A percentile compares a stretch with the other conserved stretches of the same genome.
Conservation (phyloP, 2,797 vertebrate species). For the Alauda arvensis region DNA sequence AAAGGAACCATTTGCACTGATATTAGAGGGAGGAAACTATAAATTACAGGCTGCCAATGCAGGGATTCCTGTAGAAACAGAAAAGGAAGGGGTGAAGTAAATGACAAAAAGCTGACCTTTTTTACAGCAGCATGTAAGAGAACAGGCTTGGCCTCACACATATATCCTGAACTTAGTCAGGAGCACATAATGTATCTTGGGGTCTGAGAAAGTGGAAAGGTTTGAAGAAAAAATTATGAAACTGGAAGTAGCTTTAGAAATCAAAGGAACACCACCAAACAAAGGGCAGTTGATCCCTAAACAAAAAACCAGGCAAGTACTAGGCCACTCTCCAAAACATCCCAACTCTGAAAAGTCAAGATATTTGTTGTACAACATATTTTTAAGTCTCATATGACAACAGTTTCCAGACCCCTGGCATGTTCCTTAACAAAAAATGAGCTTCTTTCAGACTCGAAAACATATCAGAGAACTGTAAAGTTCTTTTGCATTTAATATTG, state of each 20-base stretch:
- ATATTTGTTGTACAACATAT: neutral
- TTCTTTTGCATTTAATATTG: constrained; percentile 32
- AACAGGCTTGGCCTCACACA: neutral
- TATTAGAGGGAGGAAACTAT: neutral
- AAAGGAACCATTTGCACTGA: neutral
- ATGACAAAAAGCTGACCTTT: neutral
- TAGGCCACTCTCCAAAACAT: neutral
- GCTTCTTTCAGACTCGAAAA: constrained; percentile 47
- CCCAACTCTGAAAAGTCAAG: constrained; percentile 20
- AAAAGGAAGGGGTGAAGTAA: neutral
- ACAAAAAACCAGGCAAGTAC: constrained; percentile 1
- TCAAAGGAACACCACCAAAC: neutral
- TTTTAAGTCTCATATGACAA: constrained; percentile 21
- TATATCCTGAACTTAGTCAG: neutral
- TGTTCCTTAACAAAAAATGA: constrained; percentile 40
- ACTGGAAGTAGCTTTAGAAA: neutral
- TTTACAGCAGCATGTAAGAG: neutral
- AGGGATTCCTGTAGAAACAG: neutral
- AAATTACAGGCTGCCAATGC: constrained; percentile 1
- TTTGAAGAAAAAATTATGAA: neutral
- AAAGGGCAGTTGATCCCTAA: neutral
- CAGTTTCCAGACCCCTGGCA: constrained; percentile 31
- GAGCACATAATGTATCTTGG: neutral
- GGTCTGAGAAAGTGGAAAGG: neutral
- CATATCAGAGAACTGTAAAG: neutral